Base-by-base conservation (phyloP, 1,140 invertebrate genomes). In the Ceratina calcarata region DNA sequence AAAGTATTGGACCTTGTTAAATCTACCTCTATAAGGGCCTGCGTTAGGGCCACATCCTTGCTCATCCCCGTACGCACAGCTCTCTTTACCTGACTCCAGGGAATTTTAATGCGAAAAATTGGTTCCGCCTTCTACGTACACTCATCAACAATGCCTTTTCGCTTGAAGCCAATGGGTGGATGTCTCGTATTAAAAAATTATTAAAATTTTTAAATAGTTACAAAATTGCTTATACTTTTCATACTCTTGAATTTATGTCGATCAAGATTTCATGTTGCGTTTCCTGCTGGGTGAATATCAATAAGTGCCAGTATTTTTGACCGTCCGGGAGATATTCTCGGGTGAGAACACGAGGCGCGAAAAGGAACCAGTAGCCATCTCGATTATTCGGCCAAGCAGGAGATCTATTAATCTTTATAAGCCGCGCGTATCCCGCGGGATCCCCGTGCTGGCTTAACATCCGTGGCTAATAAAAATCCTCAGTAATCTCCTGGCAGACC, bases 61-160 rank as follows among this genome's bases (percentile, higher is more conserved):
- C 74, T 71, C 65, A 18, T 69, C 69, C 72, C 22, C 24, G 27
- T 75, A 71, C 76, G n/a, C 67, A 62, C 74, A 55, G 64, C 75
- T 81, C 66, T 78, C 66, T 78, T 91, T 89, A 89, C 83, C 88
- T 88, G 87, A 90, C 90, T 86, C 87, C 37, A 81, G 65, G 88
- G 91, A 91, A 93, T 92, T 91, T 93, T 92, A 92, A 92, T 92
- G 90, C 89, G 91, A 93, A 92, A 93, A 93, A 93, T 92, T 91
- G 89, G 78, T 88, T 87, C 83, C 81, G 86, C 85, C 85, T 80
- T 65, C 74, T 61, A 49, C 27, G 27, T 13, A 18, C 58, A n/a
- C 20, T 7, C 37, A 45, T 45, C 37, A 45, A 10, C 37, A 6
- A 45, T 10, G 8, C 16, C 45, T 22, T 32, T 55, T 27, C 53